These are phyloP conservation scores for Oscheius sp. DNA, from an alignment of 2,888 invertebrate genomes.

Conservation along the genomic window DNA sequence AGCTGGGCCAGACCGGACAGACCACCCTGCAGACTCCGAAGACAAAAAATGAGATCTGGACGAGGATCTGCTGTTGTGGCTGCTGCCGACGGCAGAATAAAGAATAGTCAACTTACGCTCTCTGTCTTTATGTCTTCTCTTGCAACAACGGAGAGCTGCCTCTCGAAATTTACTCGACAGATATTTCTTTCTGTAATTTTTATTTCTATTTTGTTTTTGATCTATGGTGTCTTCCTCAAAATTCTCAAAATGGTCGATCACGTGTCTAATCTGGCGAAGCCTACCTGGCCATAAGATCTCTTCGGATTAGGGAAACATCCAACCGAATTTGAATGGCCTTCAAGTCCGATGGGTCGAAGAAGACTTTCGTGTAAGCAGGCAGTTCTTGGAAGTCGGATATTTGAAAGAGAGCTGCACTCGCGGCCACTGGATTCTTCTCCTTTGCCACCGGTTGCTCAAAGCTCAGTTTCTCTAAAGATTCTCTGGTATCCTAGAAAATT, in stretches of 20 bases:
- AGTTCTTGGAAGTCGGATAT: conserved; percentile 9
- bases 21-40: conserved; percentile 9
- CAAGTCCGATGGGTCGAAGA: conserved; percentile 6
- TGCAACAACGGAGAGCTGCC: conserved; percentile 6
- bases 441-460: neutral
- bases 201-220: neutral
- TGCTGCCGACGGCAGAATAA: conserved; percentile 22
- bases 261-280: neutral
- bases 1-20: conserved; percentile 7
- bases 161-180: conserved; percentile 17
- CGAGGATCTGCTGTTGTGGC: conserved; percentile 19
- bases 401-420: neutral
- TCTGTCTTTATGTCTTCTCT: neutral
- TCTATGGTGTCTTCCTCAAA: neutral
- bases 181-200: conserved; percentile 9
- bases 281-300: conserved; percentile 28
- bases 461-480: conserved; percentile 6
- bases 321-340: conserved; percentile 1
- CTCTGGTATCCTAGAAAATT: neutral
- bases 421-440: neutral
- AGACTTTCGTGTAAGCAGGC: neutral
- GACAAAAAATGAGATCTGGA: conserved; percentile 20
- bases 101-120: conserved; percentile 8
- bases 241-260: neutral
- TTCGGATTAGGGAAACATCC: conserved; percentile 6